Base-by-base conservation (phyloP, 2,113 vertebrate species). In the Pygoscelis antarcticus region DNA sequence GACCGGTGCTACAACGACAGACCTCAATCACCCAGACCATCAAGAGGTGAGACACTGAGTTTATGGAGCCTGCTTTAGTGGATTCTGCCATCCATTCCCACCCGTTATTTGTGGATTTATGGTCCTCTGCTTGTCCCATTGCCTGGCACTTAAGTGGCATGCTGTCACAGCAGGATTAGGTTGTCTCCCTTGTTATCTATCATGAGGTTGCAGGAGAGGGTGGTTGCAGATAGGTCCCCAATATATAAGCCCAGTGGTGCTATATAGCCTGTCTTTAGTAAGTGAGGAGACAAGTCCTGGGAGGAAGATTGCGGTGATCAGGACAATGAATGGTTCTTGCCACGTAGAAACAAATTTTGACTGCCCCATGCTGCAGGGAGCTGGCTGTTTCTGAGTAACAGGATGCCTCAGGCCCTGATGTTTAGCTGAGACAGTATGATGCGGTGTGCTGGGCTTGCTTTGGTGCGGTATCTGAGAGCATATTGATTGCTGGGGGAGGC, bases 11-110 rank as follows among this genome's bases (percentile, higher is more conserved):
- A 76, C 99, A 99, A 77, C 98, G 99, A 34, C 99, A 99, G 98
- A 98, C 98, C 23, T 99, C 99, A 46, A 99, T 99, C 98, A 99
- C 99, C 25, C 99, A 99, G 98, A 99, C 99, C 96, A 99, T 99
- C 97, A 99, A 98, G 98, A 99, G 99, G 99, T 99, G 98, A 97
- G 91, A 44, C 13, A 7, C 14, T 1, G 47, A 26, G 42, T 34
- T 57, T 49, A 0, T 1, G 44, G 42, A 19, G 42, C 52, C 64
- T 54, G 52, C 66, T 60, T 51, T 23, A 3, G 11, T 5, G 51
- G 14, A 0, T 79, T 38, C 78, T 68, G 58, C 62, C 25, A 1
- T 15, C 52, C 7, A 0, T 14, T 20, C 46, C 72, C 17, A 0
- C 19, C 46, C 51, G 29, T 38, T 5, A 19, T 30, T 10, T 34